Evolutionary conservation across 2,113 vertebrate genomes (phyloP).

Genomic region (Fukomys damarensis): DNA sequence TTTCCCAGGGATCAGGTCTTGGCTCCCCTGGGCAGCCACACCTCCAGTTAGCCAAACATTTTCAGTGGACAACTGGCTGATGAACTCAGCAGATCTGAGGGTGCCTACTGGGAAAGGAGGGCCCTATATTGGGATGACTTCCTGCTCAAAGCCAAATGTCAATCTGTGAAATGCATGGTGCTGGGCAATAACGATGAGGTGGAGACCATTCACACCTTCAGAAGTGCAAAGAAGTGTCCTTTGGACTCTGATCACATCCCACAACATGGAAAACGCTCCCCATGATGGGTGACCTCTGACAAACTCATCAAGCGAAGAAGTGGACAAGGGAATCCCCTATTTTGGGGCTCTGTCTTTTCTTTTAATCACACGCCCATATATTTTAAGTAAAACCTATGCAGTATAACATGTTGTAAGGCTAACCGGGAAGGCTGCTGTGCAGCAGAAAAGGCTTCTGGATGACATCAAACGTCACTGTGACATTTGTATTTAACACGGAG

Average conservation of each 20-base stretch:
- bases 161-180: not conserved
- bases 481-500: not conserved
- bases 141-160: not conserved
- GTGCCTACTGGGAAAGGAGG: slow-evolving; percentile 63
- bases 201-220: not conserved
- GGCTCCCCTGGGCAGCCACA: slow-evolving; percentile 63
- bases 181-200: no score
- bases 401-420: not conserved
- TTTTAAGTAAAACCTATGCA: not conserved
- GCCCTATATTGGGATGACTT: not conserved
- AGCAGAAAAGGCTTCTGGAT: not conserved
- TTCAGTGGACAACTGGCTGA: slow-evolving; percentile 52
- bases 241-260: not conserved
- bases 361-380: not conserved
- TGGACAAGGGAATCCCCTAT: not conserved
- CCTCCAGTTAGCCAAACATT: slow-evolving; percentile 59
- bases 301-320: not conserved
- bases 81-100: slow-evolving; percentile 52
- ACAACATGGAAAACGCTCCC: not conserved
- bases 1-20: not conserved
- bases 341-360: not conserved
- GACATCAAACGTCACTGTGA: not conserved
- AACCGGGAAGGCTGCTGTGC: not conserved
- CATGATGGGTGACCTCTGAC: not conserved
- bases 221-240: not conserved